Percentiles rank a stretch among this genome's conserved stretches.
Evolutionary conservation across 2,113 vertebrate species (phyloP).

Genomic region (Anseranas semipalmata): DNA sequence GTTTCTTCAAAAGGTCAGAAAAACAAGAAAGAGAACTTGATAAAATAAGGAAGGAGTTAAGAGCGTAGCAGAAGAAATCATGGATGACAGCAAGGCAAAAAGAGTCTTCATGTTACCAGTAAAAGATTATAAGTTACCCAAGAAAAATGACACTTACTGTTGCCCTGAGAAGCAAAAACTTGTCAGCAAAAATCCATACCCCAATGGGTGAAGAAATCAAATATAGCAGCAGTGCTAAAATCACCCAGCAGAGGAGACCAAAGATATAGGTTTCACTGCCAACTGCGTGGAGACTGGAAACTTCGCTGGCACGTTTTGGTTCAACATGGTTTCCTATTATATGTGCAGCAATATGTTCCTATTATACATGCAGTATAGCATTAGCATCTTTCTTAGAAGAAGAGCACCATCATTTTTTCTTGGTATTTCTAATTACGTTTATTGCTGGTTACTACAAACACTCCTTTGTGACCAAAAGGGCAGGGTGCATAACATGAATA

Average conservation of each 20-base stretch:
- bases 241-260: slow-evolving; percentile 36
- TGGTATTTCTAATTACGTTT: slow-evolving; percentile 3
- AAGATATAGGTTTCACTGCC: background rate
- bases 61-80: slow-evolving; percentile 14
- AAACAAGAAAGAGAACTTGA: background rate
- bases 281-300: background rate
- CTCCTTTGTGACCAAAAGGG: background rate
- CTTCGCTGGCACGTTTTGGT: background rate
- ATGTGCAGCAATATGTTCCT: background rate
- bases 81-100: slow-evolving; percentile 32
- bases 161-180: slow-evolving; percentile 46
- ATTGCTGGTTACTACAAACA: slow-evolving; percentile 12
- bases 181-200: slow-evolving; percentile 61
- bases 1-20: slow-evolving; percentile 17
- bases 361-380: background rate
- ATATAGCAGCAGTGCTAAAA: slow-evolving; percentile 37
- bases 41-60: slow-evolving; percentile 44
- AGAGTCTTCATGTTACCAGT: background rate
- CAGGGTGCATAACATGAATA: background rate
- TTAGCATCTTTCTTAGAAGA: background rate
- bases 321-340: background rate
- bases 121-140: slow-evolving; percentile 7
- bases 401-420: background rate
- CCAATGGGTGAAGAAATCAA: slow-evolving; percentile 40
- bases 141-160: slow-evolving; percentile 36